Evolutionary conservation across 1,140 invertebrate species (phyloP), one percentile per base, ranked within the genome.

Genomic region (Arctopsyche grandis): DNA sequence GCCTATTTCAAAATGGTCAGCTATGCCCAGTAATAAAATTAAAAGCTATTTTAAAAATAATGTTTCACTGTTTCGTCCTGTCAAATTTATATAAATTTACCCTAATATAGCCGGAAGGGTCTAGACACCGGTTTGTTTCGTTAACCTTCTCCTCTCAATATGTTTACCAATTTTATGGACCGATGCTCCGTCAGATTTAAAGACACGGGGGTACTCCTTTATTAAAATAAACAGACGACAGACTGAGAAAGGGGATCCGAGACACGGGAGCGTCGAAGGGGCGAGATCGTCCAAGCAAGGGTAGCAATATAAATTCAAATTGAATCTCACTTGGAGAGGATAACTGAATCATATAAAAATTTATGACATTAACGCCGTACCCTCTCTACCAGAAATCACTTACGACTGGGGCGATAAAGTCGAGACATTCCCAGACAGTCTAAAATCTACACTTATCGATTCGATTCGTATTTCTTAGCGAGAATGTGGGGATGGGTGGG

Each of bases 321-420:
- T 79, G 77, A 81, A 81, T 81, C 80, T 81, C 80, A 79, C 80
- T 77, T 77, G 43, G 69, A 77, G 66, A 77, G 80, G 80, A 79
- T 81, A 81, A 81, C 80, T 81, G 80, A 81, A 81, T 81, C 80
- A 79, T 81, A 81, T 81, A 81, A 81, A 81, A 81, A 81, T 81
- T 81, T 81, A 81, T 81, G 69, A 66, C 80, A 78, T 79, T 81
- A 81, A 74, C 73, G 77, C 77, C 43, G 69, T 52, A 75, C 63
- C 80, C 74, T 79, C 78, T 79, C 78, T 38, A 73, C 73, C 76
- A 56, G 77, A 74, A 79, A 81, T 81, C 80, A 81, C 80, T 81
- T 81, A 79, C 75, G 77, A 77, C 58, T 52, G 12, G 48, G 70
- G 69, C 26, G 52, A 21, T 16, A n/a, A 21, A 21, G 52, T 16